Base-by-base conservation (phyloP, 2,113 vertebrate species). In the Gymnocephalus cernua region DNA sequence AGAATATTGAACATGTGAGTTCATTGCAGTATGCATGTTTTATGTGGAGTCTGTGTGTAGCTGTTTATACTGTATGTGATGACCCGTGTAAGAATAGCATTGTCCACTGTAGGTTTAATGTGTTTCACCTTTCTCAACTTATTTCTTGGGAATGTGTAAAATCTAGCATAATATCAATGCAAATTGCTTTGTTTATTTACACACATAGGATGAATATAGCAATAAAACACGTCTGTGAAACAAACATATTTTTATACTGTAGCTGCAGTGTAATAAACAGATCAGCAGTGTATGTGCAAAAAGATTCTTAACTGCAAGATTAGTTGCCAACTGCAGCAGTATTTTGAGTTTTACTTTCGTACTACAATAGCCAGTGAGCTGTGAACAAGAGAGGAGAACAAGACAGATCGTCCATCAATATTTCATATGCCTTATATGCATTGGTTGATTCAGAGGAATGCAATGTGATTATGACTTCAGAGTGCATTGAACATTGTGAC, bases 331-430 rank as follows among this genome's bases (percentile, higher is more conserved):
- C 47, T 18, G 67, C 67, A 64, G 67, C 59, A 35, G 48, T 53
- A 77, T 74, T 72, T 61, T 59, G 19, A 69, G 6, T 70, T 76
- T 71, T 69, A 68, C 51, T 73, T 72, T 47, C 10, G 15, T 41
- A 18, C 19, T 57, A n/a, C 64, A 66, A 83, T 47, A 27, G 16
- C 71, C 21, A 69, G 32, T 66, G 44, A 69, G 59, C 27, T 71
- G 61, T 12, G 45, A 48, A 48, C 23, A 29, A 25, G 1, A 15
- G 32, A 67, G 47, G 45, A 53, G 51, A 65, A 82, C 50, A 38
- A 85, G 14, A 48, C 62, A 44, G 11, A 54, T 21, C 32, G 3
- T 25, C 44, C 47, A 25, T 85, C 41, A 85, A 87, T 84, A 86
- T 84, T 83, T 88, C 35, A 88, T 56, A 50, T 13, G 23, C 11